Evolutionary conservation across 2,888 invertebrate genomes (phyloP).

Genomic region (Thyatira batis): DNA sequence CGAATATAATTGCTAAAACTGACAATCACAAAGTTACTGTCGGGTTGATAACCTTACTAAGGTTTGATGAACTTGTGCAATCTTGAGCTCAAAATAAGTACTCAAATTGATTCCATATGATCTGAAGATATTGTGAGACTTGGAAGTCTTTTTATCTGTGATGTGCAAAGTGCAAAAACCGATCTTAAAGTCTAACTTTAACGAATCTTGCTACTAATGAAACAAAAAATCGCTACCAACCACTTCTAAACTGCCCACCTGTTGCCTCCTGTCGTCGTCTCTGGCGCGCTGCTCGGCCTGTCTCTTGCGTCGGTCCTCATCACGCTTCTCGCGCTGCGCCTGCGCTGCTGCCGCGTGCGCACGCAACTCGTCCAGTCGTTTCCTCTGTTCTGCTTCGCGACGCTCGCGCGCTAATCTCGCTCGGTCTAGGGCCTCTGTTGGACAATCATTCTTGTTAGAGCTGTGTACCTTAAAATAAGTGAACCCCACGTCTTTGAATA

Average conservation of each 20-base stretch:
- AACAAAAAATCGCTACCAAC: constrained; percentile 1
- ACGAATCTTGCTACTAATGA: background rate
- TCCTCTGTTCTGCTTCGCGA: constrained; percentile 94
- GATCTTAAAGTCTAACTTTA: no score
- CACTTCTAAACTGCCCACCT: constrained; percentile 37
- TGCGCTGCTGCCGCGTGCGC: constrained; percentile 94
- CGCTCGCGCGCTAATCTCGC: constrained; percentile 90
- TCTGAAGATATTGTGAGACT: no score
- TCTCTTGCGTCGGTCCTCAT: constrained; percentile 90
- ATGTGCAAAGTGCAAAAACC: no score
- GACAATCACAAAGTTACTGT: no score
- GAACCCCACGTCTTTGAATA: no score
- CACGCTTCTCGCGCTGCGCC: constrained; percentile 93
- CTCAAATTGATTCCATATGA: no score
- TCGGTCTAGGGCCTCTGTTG: constrained; percentile 81
- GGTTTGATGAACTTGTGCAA: no score
- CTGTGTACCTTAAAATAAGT: no score
- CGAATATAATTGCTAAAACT: background rate
- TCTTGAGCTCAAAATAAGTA: no score
- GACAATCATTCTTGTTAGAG: constrained; percentile 7
- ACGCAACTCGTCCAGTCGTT: constrained; percentile 93
- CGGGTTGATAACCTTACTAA: no score
- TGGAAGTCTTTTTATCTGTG: background rate
- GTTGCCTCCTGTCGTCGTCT: constrained; percentile 85
- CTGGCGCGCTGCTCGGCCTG: constrained; percentile 91